phyloP scores from a whole-genome alignment of 2,797 vertebrate species.

The Enteromius trimaculatus region DNA sequence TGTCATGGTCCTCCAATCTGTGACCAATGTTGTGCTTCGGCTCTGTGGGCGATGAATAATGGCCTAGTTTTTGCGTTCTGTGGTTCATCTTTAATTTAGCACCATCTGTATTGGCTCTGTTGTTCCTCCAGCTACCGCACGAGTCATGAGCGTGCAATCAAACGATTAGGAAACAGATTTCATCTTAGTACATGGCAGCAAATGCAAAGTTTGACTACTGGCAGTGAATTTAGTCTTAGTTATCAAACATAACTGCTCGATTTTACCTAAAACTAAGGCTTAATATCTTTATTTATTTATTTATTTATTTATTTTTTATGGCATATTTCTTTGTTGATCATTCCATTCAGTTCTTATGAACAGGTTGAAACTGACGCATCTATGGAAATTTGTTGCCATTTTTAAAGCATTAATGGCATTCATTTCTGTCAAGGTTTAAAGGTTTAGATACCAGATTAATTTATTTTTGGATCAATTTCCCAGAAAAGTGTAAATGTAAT shows the following conservation, averaged over 20 bases:
- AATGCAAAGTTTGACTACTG: background rate
- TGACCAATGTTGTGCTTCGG: slow-evolving; percentile 2
- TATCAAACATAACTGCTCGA: background rate
- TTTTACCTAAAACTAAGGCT: background rate
- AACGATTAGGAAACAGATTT: slow-evolving; percentile 8
- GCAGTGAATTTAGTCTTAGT: background rate
- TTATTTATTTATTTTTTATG: no score
- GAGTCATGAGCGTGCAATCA: slow-evolving; percentile 4
- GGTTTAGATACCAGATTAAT: background rate
- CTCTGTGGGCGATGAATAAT: slow-evolving; percentile 51
- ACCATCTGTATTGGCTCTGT: slow-evolving; percentile 65
- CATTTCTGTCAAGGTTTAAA: background rate
- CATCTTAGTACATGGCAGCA: background rate
- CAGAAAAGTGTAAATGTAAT: background rate
- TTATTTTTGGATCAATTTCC: background rate
- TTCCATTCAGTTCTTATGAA: background rate
- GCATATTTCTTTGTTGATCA: background rate
- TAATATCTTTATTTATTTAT: no score
- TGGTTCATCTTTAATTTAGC: slow-evolving; percentile 73
- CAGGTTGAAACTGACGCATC: background rate
- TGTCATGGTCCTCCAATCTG: slow-evolving; percentile 38
- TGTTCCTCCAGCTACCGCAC: slow-evolving; percentile 29
- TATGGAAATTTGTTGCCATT: background rate
- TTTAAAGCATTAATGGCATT: background rate
- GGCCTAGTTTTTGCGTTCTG: slow-evolving; percentile 68